Conservation (phyloP, 2,888 invertebrate genomes). For the Philonicus albiceps region DNA sequence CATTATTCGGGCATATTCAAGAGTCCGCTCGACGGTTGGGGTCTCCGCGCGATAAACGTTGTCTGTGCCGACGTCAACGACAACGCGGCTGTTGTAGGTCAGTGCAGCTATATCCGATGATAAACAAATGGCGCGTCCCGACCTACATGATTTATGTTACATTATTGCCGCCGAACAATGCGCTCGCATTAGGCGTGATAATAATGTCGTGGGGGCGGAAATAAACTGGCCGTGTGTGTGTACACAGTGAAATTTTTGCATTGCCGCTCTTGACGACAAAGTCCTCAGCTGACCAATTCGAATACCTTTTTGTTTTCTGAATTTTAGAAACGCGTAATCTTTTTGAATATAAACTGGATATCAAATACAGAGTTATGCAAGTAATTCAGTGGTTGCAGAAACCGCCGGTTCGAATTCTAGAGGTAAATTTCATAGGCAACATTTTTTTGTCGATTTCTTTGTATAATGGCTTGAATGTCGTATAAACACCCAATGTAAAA, state of each 20-base stretch:
- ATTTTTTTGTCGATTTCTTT: too few relatives aligned
- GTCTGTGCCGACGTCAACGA: background rate
- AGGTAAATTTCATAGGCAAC: too few relatives aligned
- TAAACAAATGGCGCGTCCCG: conserved; percentile 12
- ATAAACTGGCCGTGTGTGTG: background rate
- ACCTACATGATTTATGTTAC: background rate
- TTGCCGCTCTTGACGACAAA: background rate
- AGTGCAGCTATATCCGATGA: conserved; percentile 4
- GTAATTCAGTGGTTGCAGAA: too few relatives aligned
- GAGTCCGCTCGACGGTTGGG: background rate
- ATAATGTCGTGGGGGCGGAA: conserved; percentile 8
- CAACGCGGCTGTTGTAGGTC: conserved; percentile 5
- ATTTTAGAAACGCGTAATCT: too few relatives aligned
- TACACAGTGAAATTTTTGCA: background rate
- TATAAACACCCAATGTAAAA: too few relatives aligned
- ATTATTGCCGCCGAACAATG: conserved; percentile 21
- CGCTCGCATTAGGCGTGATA: conserved; percentile 12
- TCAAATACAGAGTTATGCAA: too few relatives aligned
- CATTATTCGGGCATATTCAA: background rate
- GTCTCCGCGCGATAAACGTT: background rate
- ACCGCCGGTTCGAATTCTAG: too few relatives aligned
- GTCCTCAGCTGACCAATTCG: background rate
- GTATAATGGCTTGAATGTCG: too few relatives aligned
- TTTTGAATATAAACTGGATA: too few relatives aligned
- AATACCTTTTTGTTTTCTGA: background rate